Conservation (phyloP, 92 coral and sea anemone species). For the Desmophyllum pertusum region DNA sequence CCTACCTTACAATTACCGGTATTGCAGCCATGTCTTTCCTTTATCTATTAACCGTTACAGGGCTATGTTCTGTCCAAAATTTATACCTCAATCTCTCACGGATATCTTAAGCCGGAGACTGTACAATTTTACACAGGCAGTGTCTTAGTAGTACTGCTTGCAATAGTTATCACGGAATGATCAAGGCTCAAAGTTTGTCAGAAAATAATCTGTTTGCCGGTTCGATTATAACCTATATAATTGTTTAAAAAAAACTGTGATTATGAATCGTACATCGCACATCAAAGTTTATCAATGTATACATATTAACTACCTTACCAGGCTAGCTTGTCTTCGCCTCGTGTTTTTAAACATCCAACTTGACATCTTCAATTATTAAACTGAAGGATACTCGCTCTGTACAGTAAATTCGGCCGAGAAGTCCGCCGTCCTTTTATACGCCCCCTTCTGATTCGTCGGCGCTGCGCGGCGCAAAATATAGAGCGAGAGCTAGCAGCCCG, state of each 20-base stretch:
- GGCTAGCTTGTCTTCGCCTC: not conserved
- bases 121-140: not conserved
- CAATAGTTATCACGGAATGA: not conserved
- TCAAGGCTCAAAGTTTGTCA: not conserved
- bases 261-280: too few relatives aligned
- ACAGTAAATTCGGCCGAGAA: not conserved
- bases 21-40: too few relatives aligned
- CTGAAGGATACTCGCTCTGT: not conserved
- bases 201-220: not conserved
- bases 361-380: conserved; percentile 19
- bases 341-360: conserved; percentile 25
- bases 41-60: too few relatives aligned
- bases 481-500: not conserved
- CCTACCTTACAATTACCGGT: too few relatives aligned
- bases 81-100: not conserved
- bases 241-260: not conserved
- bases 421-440: not conserved
- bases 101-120: not conserved
- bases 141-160: not conserved
- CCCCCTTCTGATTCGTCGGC: not conserved
- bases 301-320: conserved; percentile 25
- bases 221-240: not conserved
- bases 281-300: not conserved
- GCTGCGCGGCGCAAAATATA: conserved; percentile 1
- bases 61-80: not conserved